A percentile compares a stretch with the other conserved stretches of the same genome.
Evolutionary conservation across 2,113 vertebrate species (phyloP).

Genomic region (Myotis davidii): DNA sequence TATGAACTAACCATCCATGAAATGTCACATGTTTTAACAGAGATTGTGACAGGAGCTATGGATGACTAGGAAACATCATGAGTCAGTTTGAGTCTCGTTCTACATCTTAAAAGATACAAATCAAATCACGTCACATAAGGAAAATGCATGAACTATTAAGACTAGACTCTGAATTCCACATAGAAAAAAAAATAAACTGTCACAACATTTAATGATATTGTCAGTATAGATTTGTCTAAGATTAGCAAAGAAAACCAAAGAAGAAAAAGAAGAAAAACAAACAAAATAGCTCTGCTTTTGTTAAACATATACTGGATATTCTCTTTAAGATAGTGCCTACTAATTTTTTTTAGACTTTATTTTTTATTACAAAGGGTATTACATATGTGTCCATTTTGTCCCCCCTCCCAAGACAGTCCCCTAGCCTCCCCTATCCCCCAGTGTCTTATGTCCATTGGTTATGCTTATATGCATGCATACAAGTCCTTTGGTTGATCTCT

Average conservation of each 20-base stretch:
- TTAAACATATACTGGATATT: not conserved
- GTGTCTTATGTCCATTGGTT: no score
- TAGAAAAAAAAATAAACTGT: not conserved
- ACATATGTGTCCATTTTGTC: no score
- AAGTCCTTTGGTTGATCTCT: no score
- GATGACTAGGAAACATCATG: not conserved
- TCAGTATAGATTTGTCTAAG: slow-evolving; percentile 37
- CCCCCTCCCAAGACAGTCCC: no score
- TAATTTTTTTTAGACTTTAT: no score
- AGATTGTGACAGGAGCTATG: slow-evolving; percentile 17
- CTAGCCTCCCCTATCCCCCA: no score
- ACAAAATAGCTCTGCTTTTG: not conserved
- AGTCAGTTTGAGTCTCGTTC: slow-evolving; percentile 33
- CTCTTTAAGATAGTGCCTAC: not conserved
- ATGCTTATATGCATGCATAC: no score
- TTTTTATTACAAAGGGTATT: no score
- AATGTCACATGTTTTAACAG: slow-evolving; percentile 33
- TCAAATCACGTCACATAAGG: slow-evolving; percentile 46
- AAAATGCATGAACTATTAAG: not conserved
- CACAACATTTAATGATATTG: slow-evolving; percentile 27
- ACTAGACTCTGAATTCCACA: slow-evolving; percentile 25
- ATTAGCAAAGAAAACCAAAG: not conserved
- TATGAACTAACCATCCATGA: slow-evolving; percentile 44
- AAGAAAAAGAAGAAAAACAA: not conserved
- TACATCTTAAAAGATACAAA: slow-evolving; percentile 45